Evolutionary conservation across 2,797 vertebrate species (phyloP), one percentile per base, ranked within the genome.

Genomic region (Hypotaenidia okinawae): DNA sequence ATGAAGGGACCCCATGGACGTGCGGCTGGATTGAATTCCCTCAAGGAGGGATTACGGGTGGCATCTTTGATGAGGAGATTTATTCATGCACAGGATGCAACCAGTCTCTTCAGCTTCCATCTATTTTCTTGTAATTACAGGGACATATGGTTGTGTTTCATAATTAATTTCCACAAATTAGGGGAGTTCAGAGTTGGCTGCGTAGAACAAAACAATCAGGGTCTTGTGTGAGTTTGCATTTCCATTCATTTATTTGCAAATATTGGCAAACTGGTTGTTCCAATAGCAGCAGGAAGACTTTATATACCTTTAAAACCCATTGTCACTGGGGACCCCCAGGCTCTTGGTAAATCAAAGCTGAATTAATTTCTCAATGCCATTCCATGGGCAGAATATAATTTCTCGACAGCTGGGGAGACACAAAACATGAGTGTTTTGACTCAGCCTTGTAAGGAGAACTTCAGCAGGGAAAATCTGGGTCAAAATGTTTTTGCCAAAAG

Each of bases 151-250:
- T 68, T 93, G 85, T 74, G 63, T 87, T 96, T 96, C 84, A 76
- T 95, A 96, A 97, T 96, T 96, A 94, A 96, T 96, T 96, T 92
- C 45, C 68, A 90, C 68, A 94, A 95, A 95, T 96, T 90, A 95
- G 35, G 79, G 85, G 66, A 7, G 3, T 94, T 95, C 39, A 23
- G 87, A 93, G 41, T 59, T 83, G 68, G 62, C 74, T 91, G 86
- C 84, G 95, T 89, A 89, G 80, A 95, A 80, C 3, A 3, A 89
- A 94, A 82, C 66, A 87, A 72, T 81, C 67, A 58, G 45, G 23
- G 35, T 74, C 27, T 79, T 91, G 39, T 64, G 72, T 41, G 77
- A 87, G 39, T 82, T 94, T 95, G 68, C 77, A 87, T 94, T 84
- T 85, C 58, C 41, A 81, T 89, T 90, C 70, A 55, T 64, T 91